A percentile compares a stretch with the other conserved stretches of the same genome.
These are phyloP conservation scores for Simalia tracyae DNA, from an alignment of 2,797 vertebrate species.

Conservation along the genomic window DNA sequence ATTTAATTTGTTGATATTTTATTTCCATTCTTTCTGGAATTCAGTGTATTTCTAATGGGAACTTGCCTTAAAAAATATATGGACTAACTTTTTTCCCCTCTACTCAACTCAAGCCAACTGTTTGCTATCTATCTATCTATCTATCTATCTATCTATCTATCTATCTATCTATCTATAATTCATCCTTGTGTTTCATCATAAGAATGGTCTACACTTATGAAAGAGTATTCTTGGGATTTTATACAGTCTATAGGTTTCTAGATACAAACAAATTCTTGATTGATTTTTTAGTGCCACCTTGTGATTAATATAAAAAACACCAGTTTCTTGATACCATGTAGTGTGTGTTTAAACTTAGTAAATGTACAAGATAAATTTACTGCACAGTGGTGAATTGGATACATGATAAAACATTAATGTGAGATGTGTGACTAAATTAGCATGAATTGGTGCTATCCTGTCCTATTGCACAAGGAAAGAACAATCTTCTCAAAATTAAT, in stretches of 20 bases:
- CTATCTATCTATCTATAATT: not conserved
- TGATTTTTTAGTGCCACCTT: slow-evolving; percentile 70
- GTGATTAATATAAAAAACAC: slow-evolving; percentile 54
- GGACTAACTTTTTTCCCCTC: not conserved
- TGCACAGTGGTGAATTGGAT: not conserved
- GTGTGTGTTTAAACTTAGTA: not conserved
- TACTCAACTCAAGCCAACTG: not conserved
- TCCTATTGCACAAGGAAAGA: not conserved
- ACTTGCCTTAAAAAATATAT: not conserved
- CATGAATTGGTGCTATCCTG: not conserved
- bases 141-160: not conserved
- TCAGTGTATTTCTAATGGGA: not conserved
- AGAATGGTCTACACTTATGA: not conserved
- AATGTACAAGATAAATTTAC: not conserved
- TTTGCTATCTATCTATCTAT: not conserved
- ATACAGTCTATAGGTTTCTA: not conserved
- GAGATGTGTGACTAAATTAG: not conserved
- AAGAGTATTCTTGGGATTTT: not conserved
- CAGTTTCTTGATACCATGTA: slow-evolving; percentile 18
- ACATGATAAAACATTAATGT: not conserved
- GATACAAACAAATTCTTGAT: slow-evolving; percentile 24
- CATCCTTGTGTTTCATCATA: not conserved
- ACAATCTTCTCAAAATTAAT: not conserved
- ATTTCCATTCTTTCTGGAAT: not conserved
- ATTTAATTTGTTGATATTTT: not conserved